phyloP scores from a whole-genome alignment of 2,113 vertebrate species.

The Furnarius figulus region DNA sequence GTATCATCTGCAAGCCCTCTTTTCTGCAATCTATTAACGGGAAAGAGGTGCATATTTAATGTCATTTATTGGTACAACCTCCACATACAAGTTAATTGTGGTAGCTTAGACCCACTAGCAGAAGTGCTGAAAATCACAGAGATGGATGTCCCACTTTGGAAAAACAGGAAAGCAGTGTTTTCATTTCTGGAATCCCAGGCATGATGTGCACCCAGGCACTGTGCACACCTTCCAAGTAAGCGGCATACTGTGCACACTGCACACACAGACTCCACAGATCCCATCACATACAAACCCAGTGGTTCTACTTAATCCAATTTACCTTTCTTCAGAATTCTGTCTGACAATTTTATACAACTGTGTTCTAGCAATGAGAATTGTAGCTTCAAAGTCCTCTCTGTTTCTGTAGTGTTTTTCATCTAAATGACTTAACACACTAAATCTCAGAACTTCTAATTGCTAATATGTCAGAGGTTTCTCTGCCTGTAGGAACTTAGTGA shows the following conservation, averaged over 20 bases:
- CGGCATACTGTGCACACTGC: too few relatives aligned
- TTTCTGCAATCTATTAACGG: background rate
- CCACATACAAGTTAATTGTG: background rate
- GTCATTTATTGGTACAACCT: background rate
- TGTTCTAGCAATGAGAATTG: background rate
- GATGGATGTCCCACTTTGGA: background rate
- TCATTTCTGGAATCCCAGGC: background rate
- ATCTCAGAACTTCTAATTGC: background rate
- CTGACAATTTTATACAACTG: background rate
- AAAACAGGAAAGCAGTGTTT: background rate
- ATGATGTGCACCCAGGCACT: rapidly evolving
- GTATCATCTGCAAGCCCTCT: background rate
- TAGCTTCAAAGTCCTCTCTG: background rate
- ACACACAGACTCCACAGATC: background rate
- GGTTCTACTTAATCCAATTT: background rate
- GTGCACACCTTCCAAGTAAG: background rate
- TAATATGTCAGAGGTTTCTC: background rate
- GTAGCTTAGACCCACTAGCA: background rate
- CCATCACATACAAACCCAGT: background rate
- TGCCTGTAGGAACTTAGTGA: background rate
- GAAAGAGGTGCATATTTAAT: background rate
- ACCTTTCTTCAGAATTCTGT: background rate
- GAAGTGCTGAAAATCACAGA: background rate
- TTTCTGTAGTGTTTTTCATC: background rate
- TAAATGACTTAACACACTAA: background rate